Evolutionary conservation across 2,797 vertebrate species (phyloP).

Genomic region (Harpagifer antarcticus): DNA sequence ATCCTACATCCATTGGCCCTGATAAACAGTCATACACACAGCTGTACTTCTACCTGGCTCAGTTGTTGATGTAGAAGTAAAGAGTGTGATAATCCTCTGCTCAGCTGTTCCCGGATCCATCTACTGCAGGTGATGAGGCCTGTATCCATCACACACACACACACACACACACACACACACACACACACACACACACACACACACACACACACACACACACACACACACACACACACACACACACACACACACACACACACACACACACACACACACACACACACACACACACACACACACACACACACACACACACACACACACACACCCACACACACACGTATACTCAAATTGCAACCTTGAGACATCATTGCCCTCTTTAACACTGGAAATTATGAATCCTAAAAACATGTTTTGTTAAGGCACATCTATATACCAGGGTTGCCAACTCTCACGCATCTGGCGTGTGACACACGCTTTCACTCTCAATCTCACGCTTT

Average conservation of each 20-base stretch:
- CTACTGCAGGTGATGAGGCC: slow-evolving; percentile 24
- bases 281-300: not conserved
- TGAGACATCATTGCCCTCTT: not conserved
- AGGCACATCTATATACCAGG: not conserved
- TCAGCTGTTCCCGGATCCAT: slow-evolving; percentile 49
- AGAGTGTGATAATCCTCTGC: slow-evolving; percentile 31
- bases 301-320: slow-evolving; percentile 2
- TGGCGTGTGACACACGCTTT: no score
- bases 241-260: not conserved
- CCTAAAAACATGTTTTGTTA: not conserved
- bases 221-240: not conserved
- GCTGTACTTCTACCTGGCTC: slow-evolving; percentile 37
- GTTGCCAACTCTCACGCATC: no score
- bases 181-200: not conserved
- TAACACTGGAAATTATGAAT: not conserved
- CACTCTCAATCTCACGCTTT: no score
- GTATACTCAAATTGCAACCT: not conserved
- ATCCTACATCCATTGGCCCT: no score
- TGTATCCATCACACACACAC: slow-evolving; percentile 5
- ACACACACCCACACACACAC: not conserved
- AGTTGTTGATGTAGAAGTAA: slow-evolving; percentile 6
- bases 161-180: not conserved
- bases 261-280: not conserved
- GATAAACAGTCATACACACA: not conserved
- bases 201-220: not conserved